Evolutionary conservation across 1,140 invertebrate species (phyloP).

Genomic region (Pantala flavescens): DNA sequence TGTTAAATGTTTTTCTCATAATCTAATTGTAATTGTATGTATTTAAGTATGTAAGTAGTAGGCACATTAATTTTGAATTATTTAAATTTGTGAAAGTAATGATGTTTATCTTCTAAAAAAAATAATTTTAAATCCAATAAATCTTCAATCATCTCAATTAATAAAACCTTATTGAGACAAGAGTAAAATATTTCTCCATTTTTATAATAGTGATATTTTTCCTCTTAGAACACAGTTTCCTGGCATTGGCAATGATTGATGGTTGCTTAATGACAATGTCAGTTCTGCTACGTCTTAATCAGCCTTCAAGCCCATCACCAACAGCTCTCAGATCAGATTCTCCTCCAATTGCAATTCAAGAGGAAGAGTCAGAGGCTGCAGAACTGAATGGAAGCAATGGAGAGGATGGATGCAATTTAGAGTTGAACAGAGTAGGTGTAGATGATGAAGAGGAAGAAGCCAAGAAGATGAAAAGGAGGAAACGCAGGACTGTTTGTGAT

Average conservation of each 20-base stretch:
- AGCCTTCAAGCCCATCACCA: conserved; percentile 35
- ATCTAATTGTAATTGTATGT: too few species aligned
- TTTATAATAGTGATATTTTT: not conserved
- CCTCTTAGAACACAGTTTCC: conserved; percentile 47
- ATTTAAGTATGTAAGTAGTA: too few species aligned
- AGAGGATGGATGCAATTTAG: not conserved
- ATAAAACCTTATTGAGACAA: too few species aligned
- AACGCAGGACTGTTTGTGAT: conserved; percentile 20
- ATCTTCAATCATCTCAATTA: too few species aligned
- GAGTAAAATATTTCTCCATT: too few species aligned
- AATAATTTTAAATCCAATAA: too few species aligned
- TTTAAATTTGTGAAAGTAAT: too few species aligned
- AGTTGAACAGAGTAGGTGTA: conserved; percentile 15
- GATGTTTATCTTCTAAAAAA: too few species aligned
- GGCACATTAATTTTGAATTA: too few species aligned
- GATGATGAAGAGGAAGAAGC: conserved; percentile 15
- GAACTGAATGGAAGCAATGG: not conserved
- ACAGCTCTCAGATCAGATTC: conserved; percentile 23
- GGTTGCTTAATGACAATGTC: conserved; percentile 52
- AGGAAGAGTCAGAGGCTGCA: not conserved
- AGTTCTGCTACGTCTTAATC: conserved; percentile 47
- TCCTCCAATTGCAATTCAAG: conserved; percentile 13
- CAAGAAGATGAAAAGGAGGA: not conserved
- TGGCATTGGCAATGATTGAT: conserved; percentile 54
- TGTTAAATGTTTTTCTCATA: too few species aligned